Evolutionary conservation across 2,113 vertebrate genomes (phyloP).

Genomic region (Lichenostomus cassidix): DNA sequence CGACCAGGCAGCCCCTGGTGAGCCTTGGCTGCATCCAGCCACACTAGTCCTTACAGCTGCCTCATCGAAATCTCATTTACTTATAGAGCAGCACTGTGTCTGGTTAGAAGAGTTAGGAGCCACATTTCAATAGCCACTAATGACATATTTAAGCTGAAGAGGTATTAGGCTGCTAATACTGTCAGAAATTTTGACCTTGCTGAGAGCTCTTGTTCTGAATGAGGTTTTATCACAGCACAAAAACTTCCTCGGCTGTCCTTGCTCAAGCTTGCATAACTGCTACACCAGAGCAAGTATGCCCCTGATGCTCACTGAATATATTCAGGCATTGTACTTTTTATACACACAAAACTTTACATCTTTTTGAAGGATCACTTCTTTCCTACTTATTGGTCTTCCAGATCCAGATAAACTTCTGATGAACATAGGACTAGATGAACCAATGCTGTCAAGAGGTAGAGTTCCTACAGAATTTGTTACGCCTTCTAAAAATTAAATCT

Average conservation of each 20-base stretch:
- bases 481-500: not conserved
- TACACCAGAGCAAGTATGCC: not conserved
- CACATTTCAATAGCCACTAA: not conserved
- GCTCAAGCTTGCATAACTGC: not conserved
- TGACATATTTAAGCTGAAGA: not conserved
- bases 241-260: not conserved
- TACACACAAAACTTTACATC: not conserved
- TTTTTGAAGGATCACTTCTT: rapidly evolving
- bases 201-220: not conserved
- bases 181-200: not conserved
- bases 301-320: not conserved
- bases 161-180: not conserved
- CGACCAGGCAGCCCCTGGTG: rapidly evolving
- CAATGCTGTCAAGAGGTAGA: not conserved
- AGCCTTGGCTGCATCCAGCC: no score
- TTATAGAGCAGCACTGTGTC: not conserved
- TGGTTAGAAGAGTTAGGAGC: not conserved
- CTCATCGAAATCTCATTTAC: not conserved
- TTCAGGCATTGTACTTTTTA: not conserved
- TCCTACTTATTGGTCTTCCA: not conserved
- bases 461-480: not conserved
- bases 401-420: not conserved
- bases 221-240: not conserved
- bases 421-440: not conserved
- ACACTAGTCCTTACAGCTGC: rapidly evolving